A percentile compares a stretch with the other conserved stretches of the same genome.
These are phyloP conservation scores for Mus caroli DNA, from an alignment of 2,797 vertebrate species.

Conservation along the genomic window DNA sequence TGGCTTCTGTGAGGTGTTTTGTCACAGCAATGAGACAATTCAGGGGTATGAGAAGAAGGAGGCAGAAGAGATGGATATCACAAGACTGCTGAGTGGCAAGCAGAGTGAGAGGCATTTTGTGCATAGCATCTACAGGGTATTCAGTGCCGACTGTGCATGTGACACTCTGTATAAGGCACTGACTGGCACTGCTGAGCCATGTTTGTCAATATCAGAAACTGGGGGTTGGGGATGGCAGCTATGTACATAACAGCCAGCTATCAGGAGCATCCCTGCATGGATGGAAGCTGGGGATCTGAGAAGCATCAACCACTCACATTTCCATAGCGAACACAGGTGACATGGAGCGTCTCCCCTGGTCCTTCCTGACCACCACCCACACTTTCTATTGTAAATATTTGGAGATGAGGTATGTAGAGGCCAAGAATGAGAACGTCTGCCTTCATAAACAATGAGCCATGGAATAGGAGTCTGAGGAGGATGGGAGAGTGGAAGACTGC, in stretches of 20 bases:
- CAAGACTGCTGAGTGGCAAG: not conserved
- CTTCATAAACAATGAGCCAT: not conserved
- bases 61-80: not conserved
- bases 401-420: not conserved
- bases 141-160: not conserved
- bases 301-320: not conserved
- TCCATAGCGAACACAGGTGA: not conserved
- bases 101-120: not conserved
- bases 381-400: constrained; percentile 13
- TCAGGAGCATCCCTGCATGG: not conserved
- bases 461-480: not conserved
- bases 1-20: not conserved
- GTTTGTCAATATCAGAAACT: not conserved
- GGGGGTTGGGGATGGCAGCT: not conserved
- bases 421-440: not conserved
- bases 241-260: not conserved
- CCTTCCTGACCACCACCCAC: not conserved
- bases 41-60: not conserved
- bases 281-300: not conserved
- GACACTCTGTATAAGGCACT: not conserved
- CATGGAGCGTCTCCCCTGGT: not conserved
- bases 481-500: not conserved
- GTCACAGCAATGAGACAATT: not conserved
- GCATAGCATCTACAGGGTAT: not conserved
- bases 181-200: not conserved